Evolutionary conservation across 1,140 invertebrate genomes (phyloP), one percentile per base, ranked within the genome.

Genomic region (Procambarus clarkii): DNA sequence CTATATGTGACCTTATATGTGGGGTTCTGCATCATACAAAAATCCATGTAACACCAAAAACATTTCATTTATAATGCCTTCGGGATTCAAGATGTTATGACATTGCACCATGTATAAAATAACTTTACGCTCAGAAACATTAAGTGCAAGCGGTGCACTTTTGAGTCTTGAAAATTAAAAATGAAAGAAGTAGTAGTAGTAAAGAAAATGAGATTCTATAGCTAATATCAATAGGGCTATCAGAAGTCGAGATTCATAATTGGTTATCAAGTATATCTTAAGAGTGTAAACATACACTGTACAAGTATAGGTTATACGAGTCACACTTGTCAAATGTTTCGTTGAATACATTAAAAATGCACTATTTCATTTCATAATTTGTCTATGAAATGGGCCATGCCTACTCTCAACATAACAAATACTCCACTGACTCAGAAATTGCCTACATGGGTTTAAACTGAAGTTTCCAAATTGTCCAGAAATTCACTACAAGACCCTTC

Each of bases 181-280:
- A 71, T 83, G 34, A 13, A 83, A 91, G 81, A 85, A 50, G 88
- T 86, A 86, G 89, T 86, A 86, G 89, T 91, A 86, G 77, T 91
- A 85, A 91, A 82, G 85, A 83, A 71, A 71, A 91, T 91, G 89
- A 91, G 89, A 91, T 91, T 91, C 89, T 91, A 86, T 80, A 91
- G 89, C 89, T 91, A 91, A 91, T 91, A 91, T 91, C 89, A 91
- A 91, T 91, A 91, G 82, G 89, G 74, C 89, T 91, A 91, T 86
- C 83, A 91, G 83, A 91, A 84, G 89, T 85, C n/a, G 89, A 91
- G 89, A 91, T 91, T 91, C 89, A 91, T 91, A 85, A 86, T 76
- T 91, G 82, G 89, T 91, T 91, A 91, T 91, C 60, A 89, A 89
- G 79, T 89, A 74, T 89, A 89, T 54, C 89, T 91, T 91, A 85